phyloP scores from a whole-genome alignment of 2,797 vertebrate genomes.

The Antrozous pallidus region DNA sequence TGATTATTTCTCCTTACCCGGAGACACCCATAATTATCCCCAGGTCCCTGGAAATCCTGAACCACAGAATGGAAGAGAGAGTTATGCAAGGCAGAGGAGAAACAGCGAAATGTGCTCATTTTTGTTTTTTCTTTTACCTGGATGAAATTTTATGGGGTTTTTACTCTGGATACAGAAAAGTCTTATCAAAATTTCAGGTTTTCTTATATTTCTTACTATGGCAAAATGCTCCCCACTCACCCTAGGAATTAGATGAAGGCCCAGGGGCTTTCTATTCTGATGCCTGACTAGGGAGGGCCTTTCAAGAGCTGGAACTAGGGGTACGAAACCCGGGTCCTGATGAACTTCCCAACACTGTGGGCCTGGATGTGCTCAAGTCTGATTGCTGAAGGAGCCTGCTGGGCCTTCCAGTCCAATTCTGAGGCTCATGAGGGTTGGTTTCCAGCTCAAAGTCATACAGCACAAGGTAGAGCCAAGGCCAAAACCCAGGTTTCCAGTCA shows the following conservation, averaged over 20 bases:
- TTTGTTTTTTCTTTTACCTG: slow-evolving; percentile 30
- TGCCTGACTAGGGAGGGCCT: neutral
- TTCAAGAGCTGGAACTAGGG: neutral
- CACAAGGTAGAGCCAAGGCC: neutral
- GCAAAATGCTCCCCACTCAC: neutral
- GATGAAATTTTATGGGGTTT: neutral
- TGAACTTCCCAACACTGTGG: neutral
- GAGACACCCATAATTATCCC: neutral
- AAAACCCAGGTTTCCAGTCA: neutral
- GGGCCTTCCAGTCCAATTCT: neutral
- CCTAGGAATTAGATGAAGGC: neutral
- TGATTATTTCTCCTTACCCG: neutral
- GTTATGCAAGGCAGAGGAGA: neutral
- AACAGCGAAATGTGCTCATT: neutral
- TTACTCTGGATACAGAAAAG: neutral
- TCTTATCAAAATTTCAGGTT: neutral
- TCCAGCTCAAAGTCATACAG: neutral
- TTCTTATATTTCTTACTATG: neutral
- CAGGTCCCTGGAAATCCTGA: neutral
- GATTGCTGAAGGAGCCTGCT: neutral
- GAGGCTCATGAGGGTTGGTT: neutral
- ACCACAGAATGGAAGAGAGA: neutral
- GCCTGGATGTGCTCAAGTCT: neutral
- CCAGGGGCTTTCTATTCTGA: neutral
- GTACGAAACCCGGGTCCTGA: neutral